Evolutionary conservation across 2,113 vertebrate species (phyloP).

Genomic region (Neodon shergylaensis): DNA sequence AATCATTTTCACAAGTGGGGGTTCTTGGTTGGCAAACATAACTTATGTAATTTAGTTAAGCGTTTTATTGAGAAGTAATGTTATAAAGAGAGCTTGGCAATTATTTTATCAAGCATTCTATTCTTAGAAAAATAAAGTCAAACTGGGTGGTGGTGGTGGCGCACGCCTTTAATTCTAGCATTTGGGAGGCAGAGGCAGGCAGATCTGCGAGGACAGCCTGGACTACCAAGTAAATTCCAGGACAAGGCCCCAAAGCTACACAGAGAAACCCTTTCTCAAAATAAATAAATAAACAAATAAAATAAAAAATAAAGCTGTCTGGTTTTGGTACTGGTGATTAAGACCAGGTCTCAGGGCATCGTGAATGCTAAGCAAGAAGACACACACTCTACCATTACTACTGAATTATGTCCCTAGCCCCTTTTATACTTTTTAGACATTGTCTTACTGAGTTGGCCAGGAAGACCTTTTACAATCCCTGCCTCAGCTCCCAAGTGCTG

Average conservation of each 20-base stretch:
- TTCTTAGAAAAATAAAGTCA: not conserved
- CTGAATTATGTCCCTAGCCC: not conserved
- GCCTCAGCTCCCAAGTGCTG: not conserved
- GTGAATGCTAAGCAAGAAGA: not conserved
- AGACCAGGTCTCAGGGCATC: not conserved
- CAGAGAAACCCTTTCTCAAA: not conserved
- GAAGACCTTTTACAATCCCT: not conserved
- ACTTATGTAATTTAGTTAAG: slow-evolving; percentile 15
- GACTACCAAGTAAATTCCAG: no score
- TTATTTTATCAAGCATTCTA: not conserved
- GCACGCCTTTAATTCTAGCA: no score
- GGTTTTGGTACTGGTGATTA: not conserved
- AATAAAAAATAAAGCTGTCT: not conserved
- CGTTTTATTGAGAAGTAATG: not conserved
- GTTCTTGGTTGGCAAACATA: not conserved
- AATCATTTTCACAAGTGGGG: not conserved
- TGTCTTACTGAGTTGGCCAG: not conserved
- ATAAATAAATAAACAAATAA: not conserved
- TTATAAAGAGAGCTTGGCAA: not conserved
- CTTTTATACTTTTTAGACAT: not conserved
- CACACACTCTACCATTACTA: not conserved
- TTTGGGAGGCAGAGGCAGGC: no score
- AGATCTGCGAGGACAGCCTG: no score
- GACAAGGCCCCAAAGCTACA: no score
- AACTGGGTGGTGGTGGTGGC: no score